A percentile compares a stretch with the other conserved stretches of the same genome.
phyloP scores from a whole-genome alignment of 2,797 vertebrate species.

The Netta rufina region DNA sequence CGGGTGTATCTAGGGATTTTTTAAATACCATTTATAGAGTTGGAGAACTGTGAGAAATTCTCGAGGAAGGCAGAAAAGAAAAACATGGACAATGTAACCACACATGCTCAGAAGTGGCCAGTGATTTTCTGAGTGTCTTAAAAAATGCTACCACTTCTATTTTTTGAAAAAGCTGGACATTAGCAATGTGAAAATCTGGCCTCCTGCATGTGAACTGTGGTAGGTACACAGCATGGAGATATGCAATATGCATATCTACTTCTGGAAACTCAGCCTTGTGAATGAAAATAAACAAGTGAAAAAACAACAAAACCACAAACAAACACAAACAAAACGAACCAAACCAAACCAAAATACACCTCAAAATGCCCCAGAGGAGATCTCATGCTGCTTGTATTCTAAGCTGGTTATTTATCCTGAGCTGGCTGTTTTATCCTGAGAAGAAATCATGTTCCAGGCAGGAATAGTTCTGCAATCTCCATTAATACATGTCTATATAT shows the following conservation, averaged over 20 bases:
- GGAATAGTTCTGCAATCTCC: background rate
- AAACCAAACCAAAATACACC: background rate
- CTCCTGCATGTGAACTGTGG: background rate
- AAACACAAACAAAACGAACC: background rate
- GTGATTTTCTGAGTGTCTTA: background rate
- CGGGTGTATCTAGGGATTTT: background rate
- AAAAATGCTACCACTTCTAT: background rate
- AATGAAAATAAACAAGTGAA: background rate
- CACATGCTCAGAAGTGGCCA: background rate
- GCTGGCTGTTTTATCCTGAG: background rate
- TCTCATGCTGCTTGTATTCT: background rate
- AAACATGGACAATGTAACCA: background rate
- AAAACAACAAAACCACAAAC: rapidly evolving
- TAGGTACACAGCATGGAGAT: background rate
- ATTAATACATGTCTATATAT: background rate
- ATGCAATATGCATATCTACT: background rate
- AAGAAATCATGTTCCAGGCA: background rate
- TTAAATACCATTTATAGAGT: background rate
- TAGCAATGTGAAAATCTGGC: background rate
- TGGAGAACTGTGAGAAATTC: background rate
- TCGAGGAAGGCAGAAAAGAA: background rate
- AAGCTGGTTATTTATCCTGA: background rate
- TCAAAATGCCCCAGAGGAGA: background rate
- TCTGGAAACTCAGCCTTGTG: background rate
- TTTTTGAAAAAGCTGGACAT: background rate